Evolutionary conservation across 1,140 invertebrate species (phyloP).

Genomic region (Danaus plexippus): DNA sequence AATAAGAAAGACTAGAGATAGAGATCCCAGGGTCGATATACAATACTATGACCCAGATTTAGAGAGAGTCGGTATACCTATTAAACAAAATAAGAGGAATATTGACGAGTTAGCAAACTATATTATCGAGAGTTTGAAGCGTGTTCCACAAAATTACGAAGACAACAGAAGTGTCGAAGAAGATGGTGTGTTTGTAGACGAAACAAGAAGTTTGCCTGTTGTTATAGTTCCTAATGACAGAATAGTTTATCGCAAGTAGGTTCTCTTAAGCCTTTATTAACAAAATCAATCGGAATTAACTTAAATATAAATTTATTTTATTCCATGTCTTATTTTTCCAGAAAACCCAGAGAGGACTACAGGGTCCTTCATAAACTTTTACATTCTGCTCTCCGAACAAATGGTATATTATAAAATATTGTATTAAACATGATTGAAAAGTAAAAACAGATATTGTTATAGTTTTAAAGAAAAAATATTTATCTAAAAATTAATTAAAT

Average conservation of each 20-base stretch:
- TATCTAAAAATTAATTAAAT: not conserved
- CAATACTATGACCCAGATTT: slow-evolving; percentile 15
- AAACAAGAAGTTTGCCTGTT: slow-evolving; percentile 13
- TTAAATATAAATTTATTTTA: not conserved
- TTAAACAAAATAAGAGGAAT: not conserved
- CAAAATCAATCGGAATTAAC: too few species aligned
- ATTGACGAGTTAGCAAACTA: not conserved
- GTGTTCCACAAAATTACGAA: not conserved
- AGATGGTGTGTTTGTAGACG: slow-evolving; percentile 8
- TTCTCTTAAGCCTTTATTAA: not conserved
- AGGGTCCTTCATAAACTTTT: slow-evolving; percentile 5
- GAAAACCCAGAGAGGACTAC: not conserved
- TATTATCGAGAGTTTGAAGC: slow-evolving; percentile 5
- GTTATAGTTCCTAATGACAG: slow-evolving; percentile 5
- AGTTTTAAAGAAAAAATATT: too few species aligned
- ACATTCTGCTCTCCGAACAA: slow-evolving; percentile 2
- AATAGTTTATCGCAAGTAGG: slow-evolving; percentile 5
- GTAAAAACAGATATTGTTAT: too few species aligned
- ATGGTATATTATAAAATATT: too few species aligned
- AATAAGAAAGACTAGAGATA: slow-evolving; percentile 21
- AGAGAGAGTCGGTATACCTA: not conserved
- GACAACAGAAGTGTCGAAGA: not conserved
- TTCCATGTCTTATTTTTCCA: not conserved
- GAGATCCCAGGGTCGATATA: not conserved
- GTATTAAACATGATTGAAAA: too few species aligned